phyloP scores from a whole-genome alignment of 2,797 vertebrate genomes.

The Cyclura pinguis region DNA sequence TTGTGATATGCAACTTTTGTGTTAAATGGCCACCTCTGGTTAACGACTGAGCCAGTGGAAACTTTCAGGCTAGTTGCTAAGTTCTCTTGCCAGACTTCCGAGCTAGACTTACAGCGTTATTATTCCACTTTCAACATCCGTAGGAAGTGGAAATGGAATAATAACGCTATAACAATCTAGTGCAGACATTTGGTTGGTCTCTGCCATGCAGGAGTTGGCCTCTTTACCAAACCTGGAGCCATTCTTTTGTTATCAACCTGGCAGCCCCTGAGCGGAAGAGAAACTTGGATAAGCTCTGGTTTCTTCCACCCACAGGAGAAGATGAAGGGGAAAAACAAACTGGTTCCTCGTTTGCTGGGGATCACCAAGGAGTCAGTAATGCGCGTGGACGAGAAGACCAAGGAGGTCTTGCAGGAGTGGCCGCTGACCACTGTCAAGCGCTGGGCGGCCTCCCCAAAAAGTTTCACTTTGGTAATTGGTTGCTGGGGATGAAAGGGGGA shows the following conservation, averaged over 20 bases:
- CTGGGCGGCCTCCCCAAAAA: constrained; percentile 98
- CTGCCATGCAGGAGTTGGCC: too few species aligned
- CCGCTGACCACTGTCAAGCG: constrained; percentile 97
- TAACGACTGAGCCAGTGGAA: too few species aligned
- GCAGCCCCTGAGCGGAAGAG: neutral
- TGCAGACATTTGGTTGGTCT: too few species aligned
- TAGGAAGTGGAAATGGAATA: too few species aligned
- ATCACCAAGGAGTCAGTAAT: constrained; percentile 99
- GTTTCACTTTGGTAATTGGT: constrained; percentile 93
- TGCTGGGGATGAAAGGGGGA: neutral
- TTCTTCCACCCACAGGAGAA: constrained; percentile 86
- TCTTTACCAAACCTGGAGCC: too few species aligned
- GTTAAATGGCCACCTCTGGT: too few species aligned
- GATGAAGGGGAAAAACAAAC: constrained; percentile 99
- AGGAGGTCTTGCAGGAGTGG: constrained; percentile 98
- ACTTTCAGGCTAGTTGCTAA: too few species aligned
- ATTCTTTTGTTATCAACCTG: neutral
- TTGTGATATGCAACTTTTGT: too few species aligned
- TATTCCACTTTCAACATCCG: too few species aligned
- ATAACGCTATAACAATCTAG: too few species aligned
- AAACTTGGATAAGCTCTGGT: neutral
- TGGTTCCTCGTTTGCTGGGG: constrained; percentile 94
- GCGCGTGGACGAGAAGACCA: constrained; percentile 98
- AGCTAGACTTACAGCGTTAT: too few species aligned
- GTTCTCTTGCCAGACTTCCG: too few species aligned